Conservation (phyloP, 2,888 invertebrate genomes). For the Drosophila hamatofila region DNA sequence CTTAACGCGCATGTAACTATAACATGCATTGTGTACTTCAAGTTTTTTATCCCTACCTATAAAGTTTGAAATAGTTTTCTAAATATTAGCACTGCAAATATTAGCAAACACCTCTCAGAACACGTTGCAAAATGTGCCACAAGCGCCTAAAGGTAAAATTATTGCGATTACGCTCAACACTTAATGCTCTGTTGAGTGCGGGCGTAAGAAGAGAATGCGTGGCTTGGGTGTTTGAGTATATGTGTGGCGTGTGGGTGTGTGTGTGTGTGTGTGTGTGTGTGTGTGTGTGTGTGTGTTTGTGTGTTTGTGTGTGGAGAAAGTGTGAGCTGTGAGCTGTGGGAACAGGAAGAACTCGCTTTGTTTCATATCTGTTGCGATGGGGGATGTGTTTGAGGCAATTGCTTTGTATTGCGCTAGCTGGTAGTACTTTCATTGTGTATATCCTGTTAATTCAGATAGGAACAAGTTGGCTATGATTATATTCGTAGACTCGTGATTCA, state of each 20-base stretch:
- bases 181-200: constrained; percentile 19
- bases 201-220: neutral
- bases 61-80: neutral
- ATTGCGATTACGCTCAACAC: constrained; percentile 49
- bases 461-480: neutral
- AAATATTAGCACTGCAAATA: constrained; percentile 40
- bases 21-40: neutral
- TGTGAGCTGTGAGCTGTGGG: neutral
- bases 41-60: neutral
- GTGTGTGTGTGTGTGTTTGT: neutral
- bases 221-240: neutral
- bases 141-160: constrained; percentile 56
- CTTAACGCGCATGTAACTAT: neutral
- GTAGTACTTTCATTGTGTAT: neutral
- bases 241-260: neutral
- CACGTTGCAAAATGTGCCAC: constrained; percentile 43
- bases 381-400: neutral
- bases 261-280: neutral
- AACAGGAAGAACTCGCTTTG: neutral
- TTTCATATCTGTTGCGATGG: neutral
- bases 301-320: neutral
- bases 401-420: neutral
- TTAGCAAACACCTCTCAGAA: constrained; percentile 31
- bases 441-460: neutral
- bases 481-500: too few species aligned